Base-by-base conservation (phyloP, 2,888 invertebrate genomes). In the Dasysyrphus albostriatus region DNA sequence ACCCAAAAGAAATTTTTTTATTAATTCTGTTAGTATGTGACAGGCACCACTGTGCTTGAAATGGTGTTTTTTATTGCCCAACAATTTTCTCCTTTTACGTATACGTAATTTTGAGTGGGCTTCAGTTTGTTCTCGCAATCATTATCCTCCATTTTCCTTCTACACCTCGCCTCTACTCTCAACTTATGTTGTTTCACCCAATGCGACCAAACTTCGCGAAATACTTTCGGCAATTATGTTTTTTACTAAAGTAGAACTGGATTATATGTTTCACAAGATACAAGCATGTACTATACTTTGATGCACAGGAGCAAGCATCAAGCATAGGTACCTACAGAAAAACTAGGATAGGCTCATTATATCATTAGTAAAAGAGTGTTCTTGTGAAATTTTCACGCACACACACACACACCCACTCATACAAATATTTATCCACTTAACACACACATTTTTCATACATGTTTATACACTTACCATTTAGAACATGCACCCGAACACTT, bases 401-500 rank as follows among this genome's bases (percentile, higher is more conserved):
- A 72, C 49, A 56, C 65, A 16, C 19, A 37, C 29, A 54, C 16
- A 44, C 47, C 5, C 44, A 37, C 42, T 19, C 44, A 58, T 58
- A 58, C 24, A 47, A 73, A 69, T 37, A 67, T 76, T n/a, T 59
- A 59, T 65, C 19, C 49, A 61, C 49, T 44, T 24, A 14, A 59
- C 12, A 59, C 19, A 39, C 12, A n/a, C n/a, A n/a, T n/a, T n/a
- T 54, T 54, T 29, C 29, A 54, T 54, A 76, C 83, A 88, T 88
- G 89, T 90, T 87, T 59, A 79, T 79, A 73, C 88, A 92, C 94
- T 94, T 94, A 96, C 96, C 96, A 93, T 96, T 96, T 90, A 97
- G 95, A 90, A 97, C 96, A 93, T 96, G 96, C 88, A 97, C 96
- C 90, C 95, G 94, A 91, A 96, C 95, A 90, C 95, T 95, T 90